These are phyloP conservation scores for Apostichopus parvimensis DNA, from an alignment of 35 echinoderm and acorn worm species.

Conservation along the genomic window DNA sequence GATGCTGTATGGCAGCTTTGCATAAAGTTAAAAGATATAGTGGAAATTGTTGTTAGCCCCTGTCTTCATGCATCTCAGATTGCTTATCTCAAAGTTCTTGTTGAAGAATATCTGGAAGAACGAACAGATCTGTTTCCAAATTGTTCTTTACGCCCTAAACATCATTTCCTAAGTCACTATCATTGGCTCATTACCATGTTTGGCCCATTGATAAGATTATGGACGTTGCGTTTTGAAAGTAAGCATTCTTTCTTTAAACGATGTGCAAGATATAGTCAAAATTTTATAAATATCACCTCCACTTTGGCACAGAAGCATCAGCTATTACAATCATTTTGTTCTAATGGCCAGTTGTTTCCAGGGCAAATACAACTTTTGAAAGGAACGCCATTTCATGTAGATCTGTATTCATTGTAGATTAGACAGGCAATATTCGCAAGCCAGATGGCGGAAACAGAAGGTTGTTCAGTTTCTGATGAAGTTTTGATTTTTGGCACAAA, in stretches of 20 bases:
- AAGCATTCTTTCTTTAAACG: slow-evolving; percentile 69
- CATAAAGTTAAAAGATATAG: slow-evolving; percentile 56
- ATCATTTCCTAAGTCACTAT: slow-evolving; percentile 31
- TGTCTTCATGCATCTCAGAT: slow-evolving; percentile 36
- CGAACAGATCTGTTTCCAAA: slow-evolving; percentile 39
- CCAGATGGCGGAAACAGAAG: background rate
- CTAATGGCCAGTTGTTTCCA: background rate
- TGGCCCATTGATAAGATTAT: slow-evolving; percentile 49
- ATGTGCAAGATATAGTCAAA: slow-evolving; percentile 46
- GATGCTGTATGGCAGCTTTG: slow-evolving; percentile 65
- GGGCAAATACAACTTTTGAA: background rate
- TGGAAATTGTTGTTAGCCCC: slow-evolving; percentile 52
- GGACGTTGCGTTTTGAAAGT: slow-evolving; percentile 82
- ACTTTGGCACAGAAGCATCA: slow-evolving; percentile 57
- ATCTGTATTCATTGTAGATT: background rate
- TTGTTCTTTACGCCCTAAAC: slow-evolving; percentile 27
- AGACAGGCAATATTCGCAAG: background rate
- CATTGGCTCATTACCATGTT: background rate
- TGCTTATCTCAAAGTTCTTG: slow-evolving; percentile 52
- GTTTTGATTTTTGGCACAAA: slow-evolving; percentile 9
- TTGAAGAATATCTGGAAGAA: slow-evolving; percentile 59
- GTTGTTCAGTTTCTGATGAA: slow-evolving; percentile 1
- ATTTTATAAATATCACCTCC: slow-evolving; percentile 65
- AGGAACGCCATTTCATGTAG: slow-evolving; percentile 17
- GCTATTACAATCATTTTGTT: slow-evolving; percentile 34